Base-by-base conservation (phyloP, 2,888 invertebrate genomes). In the Andrena praecox region DNA sequence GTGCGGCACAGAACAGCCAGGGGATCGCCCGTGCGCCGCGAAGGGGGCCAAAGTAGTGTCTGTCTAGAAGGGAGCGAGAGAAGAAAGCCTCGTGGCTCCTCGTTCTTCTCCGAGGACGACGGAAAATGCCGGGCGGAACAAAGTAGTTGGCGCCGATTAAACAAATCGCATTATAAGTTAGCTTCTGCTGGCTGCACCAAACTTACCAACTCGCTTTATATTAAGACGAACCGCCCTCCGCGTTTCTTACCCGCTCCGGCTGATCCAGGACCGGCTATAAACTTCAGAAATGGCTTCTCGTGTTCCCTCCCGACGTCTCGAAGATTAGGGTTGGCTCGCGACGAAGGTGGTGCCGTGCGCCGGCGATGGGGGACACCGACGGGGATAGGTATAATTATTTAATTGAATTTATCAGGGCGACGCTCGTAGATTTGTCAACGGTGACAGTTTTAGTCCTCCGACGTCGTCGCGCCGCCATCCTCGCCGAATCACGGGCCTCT, bases 111-210 rank as follows among this genome's bases (percentile, higher is more conserved):
- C 83, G 74, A 82, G 87, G 76, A 85, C 79, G 80, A 86, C 75
- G 83, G 87, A 83, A 86, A 88, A 88, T 77, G 90, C 84, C 86
- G 90, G 89, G 88, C 87, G 88, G 90, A 90, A 89, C 90, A 91
- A 93, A 92, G 92, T 93, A 93, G 91, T 92, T 93, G 93, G 93
- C 93, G 92, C 92, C 93, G 93, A 94, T 93, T 93, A 93, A 93
- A 93, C 93, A 94, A 94, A 93, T 94, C 93, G 92, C 92, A 93
- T 93, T 93, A 93, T 93, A 93, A 93, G 93, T 93, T 93, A 91
- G 91, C 91, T 90, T 89, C 91, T 90, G 91, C 90, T 91, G 91
- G 90, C 90, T 91, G 90, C 90, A 90, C 91, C 89, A 91, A 92
- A 93, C 91, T 92, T 92, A 90, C 91, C 91, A 92, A 92, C 90